phyloP scores from a whole-genome alignment of 2,888 invertebrate genomes.

The Lysandra bellargus region DNA sequence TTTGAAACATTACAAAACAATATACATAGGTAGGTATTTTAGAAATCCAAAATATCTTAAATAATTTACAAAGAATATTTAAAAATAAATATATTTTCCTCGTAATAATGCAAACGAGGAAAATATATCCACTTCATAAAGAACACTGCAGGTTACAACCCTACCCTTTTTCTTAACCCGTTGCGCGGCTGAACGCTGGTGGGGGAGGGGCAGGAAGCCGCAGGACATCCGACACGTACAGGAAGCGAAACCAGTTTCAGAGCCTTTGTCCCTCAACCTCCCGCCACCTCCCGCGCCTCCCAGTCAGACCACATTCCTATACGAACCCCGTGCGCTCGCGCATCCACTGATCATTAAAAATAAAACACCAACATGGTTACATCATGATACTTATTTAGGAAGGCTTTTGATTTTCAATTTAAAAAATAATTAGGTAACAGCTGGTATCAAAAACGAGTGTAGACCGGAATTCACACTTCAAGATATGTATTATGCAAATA shows the following conservation, averaged over 20 bases:
- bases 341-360: constrained; percentile 52
- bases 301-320: constrained; percentile 72
- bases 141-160: constrained; percentile 48
- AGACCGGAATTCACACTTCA: constrained; percentile 39
- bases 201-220: constrained; percentile 77
- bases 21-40: neutral
- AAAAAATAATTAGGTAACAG: neutral
- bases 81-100: neutral
- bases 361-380: constrained; percentile 33
- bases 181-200: constrained; percentile 51
- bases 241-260: constrained; percentile 79
- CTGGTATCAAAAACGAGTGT: constrained; percentile 26
- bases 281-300: constrained; percentile 51
- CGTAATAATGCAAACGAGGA: neutral
- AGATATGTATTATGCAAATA: constrained; percentile 45
- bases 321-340: constrained; percentile 66
- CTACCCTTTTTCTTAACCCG: constrained; percentile 55
- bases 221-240: constrained; percentile 82
- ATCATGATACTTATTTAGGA: constrained; percentile 2
- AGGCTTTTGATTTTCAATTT: neutral
- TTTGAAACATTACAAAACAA: neutral
- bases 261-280: constrained; percentile 75
- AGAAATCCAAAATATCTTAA: neutral
- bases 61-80: neutral
- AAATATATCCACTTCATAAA: neutral